Conservation (phyloP, 2,888 invertebrate species). For the Mimas tiliae region DNA sequence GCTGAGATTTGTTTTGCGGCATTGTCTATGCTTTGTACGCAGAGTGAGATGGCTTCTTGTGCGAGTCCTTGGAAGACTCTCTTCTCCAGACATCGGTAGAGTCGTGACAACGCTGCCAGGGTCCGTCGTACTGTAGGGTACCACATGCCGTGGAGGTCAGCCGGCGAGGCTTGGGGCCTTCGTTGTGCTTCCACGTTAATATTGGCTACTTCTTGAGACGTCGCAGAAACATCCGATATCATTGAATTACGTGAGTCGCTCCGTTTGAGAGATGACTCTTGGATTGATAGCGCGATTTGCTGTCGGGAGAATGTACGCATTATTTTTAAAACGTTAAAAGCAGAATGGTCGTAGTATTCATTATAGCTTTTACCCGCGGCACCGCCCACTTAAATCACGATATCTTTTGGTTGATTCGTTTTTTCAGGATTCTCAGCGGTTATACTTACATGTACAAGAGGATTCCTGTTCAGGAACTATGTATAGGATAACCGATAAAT, state of each 20-base stretch:
- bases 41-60: constrained; percentile 96
- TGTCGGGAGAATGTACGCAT: constrained; percentile 48
- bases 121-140: constrained; percentile 98
- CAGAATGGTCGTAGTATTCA: no score
- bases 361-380: no score
- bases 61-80: constrained; percentile 98
- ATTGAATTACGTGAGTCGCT: constrained; percentile 89
- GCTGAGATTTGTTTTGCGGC: constrained; percentile 92
- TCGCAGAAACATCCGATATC: constrained; percentile 87
- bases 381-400: no score
- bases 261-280: constrained; percentile 83
- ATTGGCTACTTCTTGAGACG: constrained; percentile 89
- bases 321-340: no score
- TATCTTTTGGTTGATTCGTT: no score
- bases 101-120: constrained; percentile 95
- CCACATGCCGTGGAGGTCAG: constrained; percentile 99
- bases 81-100: constrained; percentile 93
- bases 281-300: constrained; percentile 87
- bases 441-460: no score
- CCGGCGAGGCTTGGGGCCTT: constrained; percentile 88
- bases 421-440: no score
- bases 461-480: no score
- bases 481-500: no score
- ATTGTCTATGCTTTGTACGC: constrained; percentile 94
- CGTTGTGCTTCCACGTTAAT: constrained; percentile 78